Conservation (phyloP, 2,113 vertebrate species). For the Fulmarus glacialis region DNA sequence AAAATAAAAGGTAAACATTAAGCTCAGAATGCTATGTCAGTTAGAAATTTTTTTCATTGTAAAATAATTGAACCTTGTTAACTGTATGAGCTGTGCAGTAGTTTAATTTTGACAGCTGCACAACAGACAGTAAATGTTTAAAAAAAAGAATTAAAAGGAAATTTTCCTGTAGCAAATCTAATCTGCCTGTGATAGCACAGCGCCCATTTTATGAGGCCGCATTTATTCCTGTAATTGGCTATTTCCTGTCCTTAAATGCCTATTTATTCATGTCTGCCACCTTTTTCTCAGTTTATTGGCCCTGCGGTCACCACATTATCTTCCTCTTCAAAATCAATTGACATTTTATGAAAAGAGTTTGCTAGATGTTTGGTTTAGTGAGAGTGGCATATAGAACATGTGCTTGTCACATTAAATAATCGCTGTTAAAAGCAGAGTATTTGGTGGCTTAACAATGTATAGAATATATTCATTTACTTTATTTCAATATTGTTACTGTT, state of each 20-base stretch:
- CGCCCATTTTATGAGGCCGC: neutral
- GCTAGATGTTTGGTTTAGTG: slow-evolving; percentile 17
- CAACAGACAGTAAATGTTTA: neutral
- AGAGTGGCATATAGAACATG: neutral
- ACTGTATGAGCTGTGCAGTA: neutral
- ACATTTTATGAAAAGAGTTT: slow-evolving; percentile 59
- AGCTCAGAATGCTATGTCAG: neutral
- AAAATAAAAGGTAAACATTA: neutral
- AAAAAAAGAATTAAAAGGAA: neutral
- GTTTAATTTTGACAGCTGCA: neutral
- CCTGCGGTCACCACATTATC: slow-evolving; percentile 46
- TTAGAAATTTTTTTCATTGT: neutral
- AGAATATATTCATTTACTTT: neutral
- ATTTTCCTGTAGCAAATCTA: neutral
- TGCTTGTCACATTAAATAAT: neutral
- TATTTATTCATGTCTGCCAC: slow-evolving; percentile 59
- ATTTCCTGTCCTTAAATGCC: slow-evolving; percentile 63
- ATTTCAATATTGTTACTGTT: neutral
- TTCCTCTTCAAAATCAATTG: slow-evolving; percentile 62
- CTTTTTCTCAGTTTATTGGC: slow-evolving; percentile 32
- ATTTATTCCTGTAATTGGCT: slow-evolving; percentile 64
- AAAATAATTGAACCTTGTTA: neutral
- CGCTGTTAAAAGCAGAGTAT: neutral
- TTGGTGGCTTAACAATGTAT: neutral
- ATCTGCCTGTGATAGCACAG: neutral